phyloP scores from a whole-genome alignment of 1,140 invertebrate genomes.

The Kradibia gibbosae region DNA sequence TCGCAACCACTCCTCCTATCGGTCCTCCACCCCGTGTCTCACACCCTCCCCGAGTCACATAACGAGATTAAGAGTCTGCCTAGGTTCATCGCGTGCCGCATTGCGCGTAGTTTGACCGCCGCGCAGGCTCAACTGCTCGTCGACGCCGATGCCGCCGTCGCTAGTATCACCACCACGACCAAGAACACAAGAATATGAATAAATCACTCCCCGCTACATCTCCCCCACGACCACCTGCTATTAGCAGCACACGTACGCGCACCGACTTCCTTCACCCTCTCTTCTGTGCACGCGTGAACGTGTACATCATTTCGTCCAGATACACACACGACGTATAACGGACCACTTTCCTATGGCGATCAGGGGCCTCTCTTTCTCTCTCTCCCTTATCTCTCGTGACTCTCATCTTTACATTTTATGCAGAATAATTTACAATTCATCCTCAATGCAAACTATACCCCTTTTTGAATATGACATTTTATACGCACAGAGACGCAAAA shows the following conservation, averaged over 20 bases:
- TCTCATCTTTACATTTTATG: too few relatives aligned
- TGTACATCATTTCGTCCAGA: too few relatives aligned
- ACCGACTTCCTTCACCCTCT: background rate
- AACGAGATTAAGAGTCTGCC: constrained; percentile 51
- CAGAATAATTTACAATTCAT: background rate
- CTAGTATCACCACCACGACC: constrained; percentile 26
- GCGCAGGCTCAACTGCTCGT: constrained; percentile 48
- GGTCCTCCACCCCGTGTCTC: constrained; percentile 21
- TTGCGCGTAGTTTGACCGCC: constrained; percentile 44
- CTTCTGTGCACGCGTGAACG: background rate
- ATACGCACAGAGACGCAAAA: background rate
- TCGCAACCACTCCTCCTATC: background rate
- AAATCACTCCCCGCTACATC: constrained; percentile 3
- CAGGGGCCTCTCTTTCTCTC: constrained; percentile 21
- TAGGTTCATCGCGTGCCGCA: constrained; percentile 48
- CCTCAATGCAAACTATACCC: background rate
- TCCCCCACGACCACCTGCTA: too few relatives aligned
- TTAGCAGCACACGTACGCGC: background rate
- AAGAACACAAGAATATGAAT: constrained; percentile 45
- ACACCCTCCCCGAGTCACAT: background rate
- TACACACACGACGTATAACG: too few relatives aligned
- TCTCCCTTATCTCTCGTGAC: background rate
- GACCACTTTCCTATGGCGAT: background rate
- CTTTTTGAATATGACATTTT: background rate
- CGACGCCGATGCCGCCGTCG: background rate